A percentile compares a stretch with the other conserved stretches of the same genome.
phyloP scores from a whole-genome alignment of 2,888 invertebrate genomes.

The Ectemnius continuus region DNA sequence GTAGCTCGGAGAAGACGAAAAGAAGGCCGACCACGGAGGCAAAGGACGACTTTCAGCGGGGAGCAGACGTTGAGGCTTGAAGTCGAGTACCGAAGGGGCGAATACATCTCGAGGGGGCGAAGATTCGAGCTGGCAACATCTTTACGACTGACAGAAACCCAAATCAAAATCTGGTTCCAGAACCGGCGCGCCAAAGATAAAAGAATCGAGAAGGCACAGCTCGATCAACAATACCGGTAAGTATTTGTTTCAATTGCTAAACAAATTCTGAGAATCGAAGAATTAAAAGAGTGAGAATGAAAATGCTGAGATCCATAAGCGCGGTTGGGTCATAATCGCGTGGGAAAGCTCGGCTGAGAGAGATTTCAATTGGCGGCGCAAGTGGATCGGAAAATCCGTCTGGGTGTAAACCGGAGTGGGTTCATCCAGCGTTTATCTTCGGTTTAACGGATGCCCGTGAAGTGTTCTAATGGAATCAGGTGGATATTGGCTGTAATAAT shows the following conservation, averaged over 20 bases:
- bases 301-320: not conserved
- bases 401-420: conserved; percentile 54
- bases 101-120: conserved; percentile 93
- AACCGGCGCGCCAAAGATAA: conserved; percentile 97
- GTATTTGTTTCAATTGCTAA: no score
- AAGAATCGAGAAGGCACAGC: conserved; percentile 95
- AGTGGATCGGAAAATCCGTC: conserved; percentile 55
- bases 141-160: conserved; percentile 86
- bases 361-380: conserved; percentile 27
- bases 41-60: conserved; percentile 95
- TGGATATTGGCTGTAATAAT: conserved; percentile 68
- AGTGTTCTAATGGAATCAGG: conserved; percentile 49
- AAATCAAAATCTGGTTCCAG: conserved; percentile 95
- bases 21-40: conserved; percentile 91
- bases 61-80: conserved; percentile 95
- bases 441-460: conserved; percentile 60
- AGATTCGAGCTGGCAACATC: conserved; percentile 88
- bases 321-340: conserved; percentile 10
- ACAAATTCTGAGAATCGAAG: no score
- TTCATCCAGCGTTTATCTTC: conserved; percentile 60
- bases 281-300: no score
- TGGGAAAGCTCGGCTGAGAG: conserved; percentile 38
- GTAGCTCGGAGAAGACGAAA: conserved; percentile 92
- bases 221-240: conserved; percentile 96
- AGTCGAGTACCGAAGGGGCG: conserved; percentile 93